Evolutionary conservation across 2,888 invertebrate species (phyloP), one percentile per base, ranked within the genome.

Genomic region (Thecophora atra): DNA sequence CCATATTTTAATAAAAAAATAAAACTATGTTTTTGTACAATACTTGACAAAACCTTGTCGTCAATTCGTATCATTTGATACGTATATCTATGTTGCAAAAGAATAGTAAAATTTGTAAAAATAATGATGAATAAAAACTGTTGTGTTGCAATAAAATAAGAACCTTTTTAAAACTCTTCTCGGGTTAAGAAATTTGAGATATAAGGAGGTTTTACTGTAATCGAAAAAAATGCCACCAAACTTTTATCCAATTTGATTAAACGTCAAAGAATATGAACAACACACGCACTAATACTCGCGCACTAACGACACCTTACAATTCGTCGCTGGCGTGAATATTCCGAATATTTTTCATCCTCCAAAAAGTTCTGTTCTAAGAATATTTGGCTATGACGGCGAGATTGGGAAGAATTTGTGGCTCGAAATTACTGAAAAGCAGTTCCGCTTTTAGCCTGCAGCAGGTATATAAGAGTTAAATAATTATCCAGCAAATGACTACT

Each of bases 381-480:
- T 80, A 79, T 82, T 78, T 81, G 82, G 82, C 89, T 90, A 94
- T 95, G 95, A 94, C 94, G 91, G 93, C 93, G 88, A 91, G 92
- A 87, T 91, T 94, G 88, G 92, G 94, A 89, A 91, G 94, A 89
- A 91, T 94, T 91, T 94, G 91, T 89, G 92, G 93, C 89, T 91
- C 93, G 87, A 91, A 92, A 87, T 91, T 95, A 88, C 90, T 95
- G 85, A 94, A 92, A 91, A 89, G 91, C 81, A 90, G 89, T 88
- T 90, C 91, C 87, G 88, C 88, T 81, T 81, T 91, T 84, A 88
- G 90, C 84, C 87, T 90, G 83, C 91, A 90, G 87, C 94, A 94
- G 92, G 94, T 87, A 83, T 79, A 24, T 52, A 15, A 64, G 52
- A 51, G 66, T 64, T 28, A 26, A 54, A 58, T 44, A 54, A 60